Evolutionary conservation across 2,797 vertebrate genomes (phyloP), one percentile per base, ranked within the genome.

Genomic region (Buceros bicornis): DNA sequence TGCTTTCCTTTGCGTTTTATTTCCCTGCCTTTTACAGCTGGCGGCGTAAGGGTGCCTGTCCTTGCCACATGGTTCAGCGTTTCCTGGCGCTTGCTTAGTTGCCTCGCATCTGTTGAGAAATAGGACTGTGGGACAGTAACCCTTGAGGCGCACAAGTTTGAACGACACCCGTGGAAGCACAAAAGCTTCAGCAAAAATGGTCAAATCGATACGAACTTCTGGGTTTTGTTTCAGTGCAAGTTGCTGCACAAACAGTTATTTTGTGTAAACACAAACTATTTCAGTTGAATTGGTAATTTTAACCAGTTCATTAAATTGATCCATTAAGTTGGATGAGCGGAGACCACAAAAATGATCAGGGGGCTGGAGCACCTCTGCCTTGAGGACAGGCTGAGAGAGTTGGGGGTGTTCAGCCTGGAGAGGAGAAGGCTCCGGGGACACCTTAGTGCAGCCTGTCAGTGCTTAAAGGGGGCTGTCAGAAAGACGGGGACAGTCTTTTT

Each of bases 1-100:
- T 87, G 43, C 81, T 89, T 91, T 84, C 64, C 77, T 87, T 90
- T 3, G 2, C 51, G 10, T 93, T 94, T 96, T 93, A 78, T 91
- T 90, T 87, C 58, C 16, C 58, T 82, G 51, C 10, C 47, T 82
- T 96, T 89, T 94, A 66, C 60, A 89, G 62, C 82, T 90, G 87
- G 83, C 70, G 76, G 3, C 37, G 67, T 84, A 48, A 81, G 54
- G 45, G 60, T 90, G 43, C 66, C 92, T 87, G 47, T 87, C 66
- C 66, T 90, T 71, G 47, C 40, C 37, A n/a, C 67, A 33, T 90
- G 93, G 88, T 91, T 91, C 33, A 69, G 73, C 24, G 10, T 90
- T 93, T 79, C 92, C 58, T 82, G 66, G 70, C 51, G 58, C 87
- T 90, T 86, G 79, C 64, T 64, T 60, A 26, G 67, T 83, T 88